phyloP scores from a whole-genome alignment of 2,797 vertebrate species.

The Pantherophis alleghaniensis region DNA sequence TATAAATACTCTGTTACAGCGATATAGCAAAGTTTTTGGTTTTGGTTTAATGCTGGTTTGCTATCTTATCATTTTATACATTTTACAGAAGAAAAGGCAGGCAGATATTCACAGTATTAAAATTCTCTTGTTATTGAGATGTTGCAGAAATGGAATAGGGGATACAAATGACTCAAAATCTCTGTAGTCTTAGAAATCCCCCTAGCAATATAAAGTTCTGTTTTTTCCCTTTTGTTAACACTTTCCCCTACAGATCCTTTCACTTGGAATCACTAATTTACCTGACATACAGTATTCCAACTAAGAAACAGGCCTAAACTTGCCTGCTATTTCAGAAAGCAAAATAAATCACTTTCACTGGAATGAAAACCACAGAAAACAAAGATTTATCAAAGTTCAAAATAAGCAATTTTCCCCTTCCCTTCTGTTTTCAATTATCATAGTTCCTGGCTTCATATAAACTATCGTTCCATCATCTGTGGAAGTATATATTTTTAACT shows the following conservation, averaged over 20 bases:
- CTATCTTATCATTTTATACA: not conserved
- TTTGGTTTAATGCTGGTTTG: not conserved
- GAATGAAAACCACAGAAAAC: not conserved
- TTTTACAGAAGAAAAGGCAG: not conserved
- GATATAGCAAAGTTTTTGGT: not conserved
- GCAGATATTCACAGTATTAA: not conserved
- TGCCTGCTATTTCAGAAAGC: not conserved
- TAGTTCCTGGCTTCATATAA: not conserved
- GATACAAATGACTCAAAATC: not conserved
- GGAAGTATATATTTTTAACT: not conserved
- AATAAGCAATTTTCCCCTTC: not conserved
- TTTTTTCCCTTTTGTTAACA: not conserved
- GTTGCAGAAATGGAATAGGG: not conserved
- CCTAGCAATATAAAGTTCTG: not conserved
- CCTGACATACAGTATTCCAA: not conserved
- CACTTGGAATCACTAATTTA: not conserved
- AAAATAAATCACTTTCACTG: not conserved
- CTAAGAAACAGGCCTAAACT: not conserved
- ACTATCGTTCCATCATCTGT: not conserved
- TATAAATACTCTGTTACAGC: not conserved
- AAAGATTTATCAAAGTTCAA: not conserved
- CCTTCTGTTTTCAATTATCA: not conserved
- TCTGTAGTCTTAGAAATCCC: not conserved
- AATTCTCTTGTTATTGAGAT: not conserved
- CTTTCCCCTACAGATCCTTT: not conserved